Evolutionary conservation across 2,888 invertebrate species (phyloP), one percentile per base, ranked within the genome.

Genomic region (Nomada ruficornis): DNA sequence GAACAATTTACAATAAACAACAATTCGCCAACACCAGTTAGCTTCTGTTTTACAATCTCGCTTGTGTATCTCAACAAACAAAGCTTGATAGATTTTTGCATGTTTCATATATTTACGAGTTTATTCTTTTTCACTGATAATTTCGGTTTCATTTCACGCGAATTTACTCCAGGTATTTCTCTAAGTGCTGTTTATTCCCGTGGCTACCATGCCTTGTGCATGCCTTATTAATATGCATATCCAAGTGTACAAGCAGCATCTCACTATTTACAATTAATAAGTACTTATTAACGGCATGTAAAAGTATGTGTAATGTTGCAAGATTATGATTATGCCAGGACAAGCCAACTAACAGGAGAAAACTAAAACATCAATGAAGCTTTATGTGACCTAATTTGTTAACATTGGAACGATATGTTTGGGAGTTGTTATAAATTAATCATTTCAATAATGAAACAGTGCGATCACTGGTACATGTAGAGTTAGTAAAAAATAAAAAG

Each of bases 1-100:
- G 57, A 59, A 52, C n/a, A 13, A 42, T 71, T 75, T 76, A 29
- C 44, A 52, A 68, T 57, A 23, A 44, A 69, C 68, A 52, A 57
- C 18, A 9, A 62, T 72, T 55, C 29, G 47, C 73, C 69, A 69
- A 73, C 64, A 81, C 55, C 64, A 50, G 26, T 68, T 47, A 69
- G 55, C 47, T 63, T 63, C 7, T 59, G 36, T 59, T 68, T 26
- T 73, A 55, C 11, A 26, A 64, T 69, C 13, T 71, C 20, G 36
- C 20, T 62, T 29, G 44, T 18, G n/a, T 44, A 65, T 64, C 42
- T 59, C 52, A 59, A 26, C 52, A 65, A 60, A 54, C 44, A 73
- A 72, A 64, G 42, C 59, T 57, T 60, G 44, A 59, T 26, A 47
- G 36, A 55, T 62, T 60, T 7, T 62, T 44, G 5, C 23, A 13